Percentiles rank a stretch among this genome's conserved stretches.
These are phyloP conservation scores for Pipistrellus pipistrellus DNA, from an alignment of 2,797 vertebrate species.

Conservation along the genomic window DNA sequence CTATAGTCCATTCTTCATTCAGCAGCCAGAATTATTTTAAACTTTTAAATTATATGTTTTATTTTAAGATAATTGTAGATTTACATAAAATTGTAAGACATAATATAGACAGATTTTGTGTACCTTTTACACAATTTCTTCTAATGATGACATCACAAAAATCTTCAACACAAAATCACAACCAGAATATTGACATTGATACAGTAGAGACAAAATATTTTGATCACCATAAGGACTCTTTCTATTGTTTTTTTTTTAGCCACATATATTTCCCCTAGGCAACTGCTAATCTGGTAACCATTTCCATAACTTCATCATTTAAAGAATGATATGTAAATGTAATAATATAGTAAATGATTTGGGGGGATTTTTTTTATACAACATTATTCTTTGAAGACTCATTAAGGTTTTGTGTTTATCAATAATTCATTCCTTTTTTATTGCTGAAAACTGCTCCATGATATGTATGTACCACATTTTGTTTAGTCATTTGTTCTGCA, in stretches of 20 bases:
- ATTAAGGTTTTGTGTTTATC: background rate
- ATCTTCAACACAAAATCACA: background rate
- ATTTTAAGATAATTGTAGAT: background rate
- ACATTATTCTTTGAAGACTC: background rate
- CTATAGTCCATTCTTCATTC: background rate
- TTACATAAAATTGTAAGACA: background rate
- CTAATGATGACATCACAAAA: background rate
- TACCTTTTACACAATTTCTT: background rate
- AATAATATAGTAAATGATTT: background rate
- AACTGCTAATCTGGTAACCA: background rate
- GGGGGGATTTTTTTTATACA: background rate
- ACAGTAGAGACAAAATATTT: background rate
- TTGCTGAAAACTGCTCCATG: background rate
- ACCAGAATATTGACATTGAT: background rate
- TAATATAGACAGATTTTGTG: background rate
- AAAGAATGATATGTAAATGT: background rate
- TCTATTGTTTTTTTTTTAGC: background rate
- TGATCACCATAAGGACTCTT: background rate
- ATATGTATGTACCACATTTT: background rate
- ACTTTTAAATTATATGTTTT: background rate
- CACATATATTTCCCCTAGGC: background rate
- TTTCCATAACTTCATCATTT: background rate
- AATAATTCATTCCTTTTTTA: background rate
- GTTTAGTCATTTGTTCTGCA: background rate
- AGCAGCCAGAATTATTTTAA: background rate